Base-by-base conservation (phyloP, 2,113 vertebrate species). In the Sorex araneus region DNA sequence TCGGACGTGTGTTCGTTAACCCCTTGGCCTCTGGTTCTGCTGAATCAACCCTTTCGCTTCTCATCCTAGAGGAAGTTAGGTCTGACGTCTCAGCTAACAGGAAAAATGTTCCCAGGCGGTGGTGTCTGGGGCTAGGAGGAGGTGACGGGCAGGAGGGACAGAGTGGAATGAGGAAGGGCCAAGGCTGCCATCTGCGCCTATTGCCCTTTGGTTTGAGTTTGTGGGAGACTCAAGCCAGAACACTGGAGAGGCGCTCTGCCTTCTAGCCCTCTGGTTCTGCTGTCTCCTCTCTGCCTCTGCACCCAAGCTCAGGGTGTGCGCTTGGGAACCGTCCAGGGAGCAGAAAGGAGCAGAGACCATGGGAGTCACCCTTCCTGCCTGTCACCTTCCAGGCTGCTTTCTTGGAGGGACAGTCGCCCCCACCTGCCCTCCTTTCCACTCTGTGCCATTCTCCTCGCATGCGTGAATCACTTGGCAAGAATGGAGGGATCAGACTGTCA, bases 1-100 rank as follows among this genome's bases (percentile, higher is more conserved):
- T 77, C 25, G 78, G 32, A 21, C 23, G 10, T 84, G 67, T 60
- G 84, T 57, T 71, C 73, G 66, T 57, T 57, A 88, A 87, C 43
- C 76, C 34, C 45, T 71, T 67, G 8, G 34, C 74, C 50, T 85
- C 73, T 75, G 66, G 67, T 92, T 87, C 63, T 87, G 28, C 57
- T 93, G 76, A 83, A 74, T 40, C 77, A 67, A 50, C 67, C 25
- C 66, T 70, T 84, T 60, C 23, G 16, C 0, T 84, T 71, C 25
- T 50, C n/a, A 45, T 70, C 40, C 27, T 80, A 87, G n/a, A 89
- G 27, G 16, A 93, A 82, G 19, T 66, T 36, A 64, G 66, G 50
- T 43, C 25, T 89, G 70, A 64, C 47, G 25, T 81, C 54, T 87
- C 27, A 74, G 27, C 32, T 77, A 70, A 84, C 27, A 73, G 60